Evolutionary conservation across 1,140 invertebrate species (phyloP), one percentile per base, ranked within the genome.

Genomic region (Trichoplusia ni): DNA sequence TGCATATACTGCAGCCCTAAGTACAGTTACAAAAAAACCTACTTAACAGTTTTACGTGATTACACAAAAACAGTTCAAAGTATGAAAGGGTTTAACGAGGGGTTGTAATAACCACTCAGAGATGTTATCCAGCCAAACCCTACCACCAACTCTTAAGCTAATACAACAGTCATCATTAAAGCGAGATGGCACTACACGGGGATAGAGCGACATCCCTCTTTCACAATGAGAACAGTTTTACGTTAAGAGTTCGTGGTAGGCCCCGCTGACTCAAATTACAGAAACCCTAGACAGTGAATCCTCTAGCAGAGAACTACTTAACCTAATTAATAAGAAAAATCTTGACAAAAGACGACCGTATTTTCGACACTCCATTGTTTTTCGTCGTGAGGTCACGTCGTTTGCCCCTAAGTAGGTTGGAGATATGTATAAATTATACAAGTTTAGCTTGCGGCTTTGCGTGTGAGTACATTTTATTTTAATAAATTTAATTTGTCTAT

Each of bases 51-150:
- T n/a, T n/a, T n/a, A n/a, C n/a, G n/a, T n/a, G 54, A 68, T 75
- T 75, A 74, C 58, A 67, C 56, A 61, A 49, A 79, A 68, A 63
- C 66, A 79, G 73, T 74, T 71, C 54, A 49, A 51, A 70, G 49
- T 62, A 66, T 71, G 77, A 73, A 82, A 84, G 83, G 85, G 80
- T 84, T n/a, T 88, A 86, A 85, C 84, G 79, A 76, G 77, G 76
- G 73, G 77, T 78, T 71, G 83, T 84, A 83, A 88, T 84, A 83
- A 81, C 77, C 69, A 71, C 79, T 19, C 21, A 19, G 8, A 37
- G n/a, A 42, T n/a, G 18, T 9, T 42, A 19, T 18, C 49, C 77
- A 64, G 77, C 71, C 75, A 82, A 75, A 77, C 75, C 71, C n/a
- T n/a, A n/a, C n/a, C n/a, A n/a, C n/a, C n/a, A n/a, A n/a, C n/a